Conservation (phyloP, 2,888 invertebrate species). For the Amphimallon solstitiale region DNA sequence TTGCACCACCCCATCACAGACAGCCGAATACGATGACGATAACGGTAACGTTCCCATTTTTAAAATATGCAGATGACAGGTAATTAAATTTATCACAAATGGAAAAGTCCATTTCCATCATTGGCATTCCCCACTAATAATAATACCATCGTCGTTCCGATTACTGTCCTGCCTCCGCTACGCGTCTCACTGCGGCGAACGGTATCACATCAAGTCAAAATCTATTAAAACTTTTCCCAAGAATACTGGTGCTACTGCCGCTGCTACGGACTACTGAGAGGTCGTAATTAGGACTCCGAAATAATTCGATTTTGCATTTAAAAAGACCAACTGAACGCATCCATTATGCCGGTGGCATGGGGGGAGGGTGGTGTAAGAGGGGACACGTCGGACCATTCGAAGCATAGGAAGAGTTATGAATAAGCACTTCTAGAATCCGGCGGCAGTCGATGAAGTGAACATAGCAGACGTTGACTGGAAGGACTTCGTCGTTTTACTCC, state of each 20-base stretch:
- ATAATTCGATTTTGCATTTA: slow-evolving; percentile 14
- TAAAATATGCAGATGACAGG: slow-evolving; percentile 40
- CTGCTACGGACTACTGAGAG: not conserved
- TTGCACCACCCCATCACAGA: no score
- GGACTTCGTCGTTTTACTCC: no score
- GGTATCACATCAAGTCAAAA: slow-evolving; percentile 1
- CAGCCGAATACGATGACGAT: no score
- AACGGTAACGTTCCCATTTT: slow-evolving; percentile 2
- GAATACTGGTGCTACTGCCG: not conserved
- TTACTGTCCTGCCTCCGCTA: not conserved
- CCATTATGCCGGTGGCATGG: no score
- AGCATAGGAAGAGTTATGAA: no score
- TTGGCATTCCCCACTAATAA: slow-evolving; percentile 11
- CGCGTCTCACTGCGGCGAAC: not conserved
- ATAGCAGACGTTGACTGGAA: no score
- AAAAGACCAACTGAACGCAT: no score
- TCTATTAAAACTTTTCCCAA: slow-evolving; percentile 25
- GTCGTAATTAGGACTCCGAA: slow-evolving; percentile 11
- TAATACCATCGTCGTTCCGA: not conserved
- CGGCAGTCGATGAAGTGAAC: no score
- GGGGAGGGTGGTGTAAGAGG: no score
- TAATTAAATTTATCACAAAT: slow-evolving; percentile 37
- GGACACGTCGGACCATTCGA: no score
- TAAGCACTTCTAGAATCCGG: no score
- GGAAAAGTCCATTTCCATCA: slow-evolving; percentile 29